Evolutionary conservation across 2,797 vertebrate species (phyloP).

Genomic region (Onychomys leucogaster): DNA sequence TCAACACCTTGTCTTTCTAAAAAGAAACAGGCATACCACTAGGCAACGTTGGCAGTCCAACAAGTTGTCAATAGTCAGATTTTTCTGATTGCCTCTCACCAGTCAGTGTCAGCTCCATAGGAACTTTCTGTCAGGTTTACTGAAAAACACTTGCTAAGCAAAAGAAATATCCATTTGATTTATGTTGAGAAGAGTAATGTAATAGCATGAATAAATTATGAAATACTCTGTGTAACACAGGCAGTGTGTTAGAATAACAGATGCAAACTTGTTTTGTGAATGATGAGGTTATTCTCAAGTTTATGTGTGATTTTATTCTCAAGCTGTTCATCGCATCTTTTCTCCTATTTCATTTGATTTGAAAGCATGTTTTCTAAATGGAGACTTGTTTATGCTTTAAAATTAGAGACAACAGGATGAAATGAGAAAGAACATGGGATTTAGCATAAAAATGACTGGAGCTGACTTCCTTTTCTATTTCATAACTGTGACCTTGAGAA

Average conservation of each 20-base stretch:
- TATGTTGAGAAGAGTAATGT: constrained; percentile 60
- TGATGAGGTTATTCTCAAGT: constrained; percentile 78
- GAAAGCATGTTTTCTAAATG: constrained; percentile 70
- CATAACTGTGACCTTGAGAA: constrained; percentile 55
- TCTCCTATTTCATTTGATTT: constrained; percentile 76
- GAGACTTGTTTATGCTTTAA: constrained; percentile 56
- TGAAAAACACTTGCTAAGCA: constrained; percentile 59
- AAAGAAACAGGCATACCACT: background rate
- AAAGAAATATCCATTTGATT: constrained; percentile 65
- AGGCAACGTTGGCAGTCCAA: background rate
- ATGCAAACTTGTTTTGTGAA: constrained; percentile 79
- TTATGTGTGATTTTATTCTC: constrained; percentile 75
- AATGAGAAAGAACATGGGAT: constrained; percentile 28
- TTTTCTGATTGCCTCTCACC: constrained; percentile 28
- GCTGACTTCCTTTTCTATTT: constrained; percentile 29
- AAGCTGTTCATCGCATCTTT: constrained; percentile 74
- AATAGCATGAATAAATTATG: constrained; percentile 78
- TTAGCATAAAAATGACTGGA: constrained; percentile 31
- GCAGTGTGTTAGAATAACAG: constrained; percentile 71
- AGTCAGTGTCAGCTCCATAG: constrained; percentile 2
- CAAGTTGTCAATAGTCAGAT: background rate
- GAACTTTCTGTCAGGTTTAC: constrained; percentile 56
- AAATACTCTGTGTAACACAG: constrained; percentile 69
- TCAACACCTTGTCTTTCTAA: background rate
- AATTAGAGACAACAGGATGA: constrained; percentile 69